These are phyloP conservation scores for Misgurnus anguillicaudatus DNA, from an alignment of 2,113 vertebrate species.

Conservation along the genomic window DNA sequence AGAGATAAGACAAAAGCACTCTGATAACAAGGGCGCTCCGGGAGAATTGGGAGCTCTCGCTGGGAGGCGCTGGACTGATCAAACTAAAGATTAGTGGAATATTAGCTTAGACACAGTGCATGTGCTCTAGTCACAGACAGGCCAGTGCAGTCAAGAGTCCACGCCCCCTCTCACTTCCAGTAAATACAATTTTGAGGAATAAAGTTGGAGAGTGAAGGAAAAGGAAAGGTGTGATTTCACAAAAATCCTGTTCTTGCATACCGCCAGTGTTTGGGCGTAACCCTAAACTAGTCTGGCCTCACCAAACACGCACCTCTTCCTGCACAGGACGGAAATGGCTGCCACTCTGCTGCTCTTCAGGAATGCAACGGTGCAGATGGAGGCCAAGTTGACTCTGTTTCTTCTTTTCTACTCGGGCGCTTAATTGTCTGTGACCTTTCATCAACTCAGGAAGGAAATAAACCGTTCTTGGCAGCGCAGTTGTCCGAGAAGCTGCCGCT, in stretches of 20 bases:
- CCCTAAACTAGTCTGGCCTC: conserved; percentile 34
- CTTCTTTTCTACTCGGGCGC: conserved; percentile 20
- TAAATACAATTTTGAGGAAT: conserved; percentile 5
- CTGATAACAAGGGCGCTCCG: conserved; percentile 22
- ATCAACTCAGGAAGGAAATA: conserved; percentile 45
- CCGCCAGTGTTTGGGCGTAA: conserved; percentile 40
- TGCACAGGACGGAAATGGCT: conserved; percentile 38
- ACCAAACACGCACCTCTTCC: not conserved
- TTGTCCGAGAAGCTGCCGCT: conserved; percentile 39
- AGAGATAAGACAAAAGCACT: conserved; percentile 42
- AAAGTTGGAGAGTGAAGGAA: not conserved
- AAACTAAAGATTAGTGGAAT: conserved; percentile 37
- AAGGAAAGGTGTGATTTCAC: conserved; percentile 45
- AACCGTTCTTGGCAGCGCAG: conserved; percentile 43
- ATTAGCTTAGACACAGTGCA: conserved; percentile 28
- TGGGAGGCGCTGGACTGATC: conserved; percentile 37
- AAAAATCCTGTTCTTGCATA: conserved; percentile 23
- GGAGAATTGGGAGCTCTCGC: conserved; percentile 34
- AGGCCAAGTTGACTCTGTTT: not conserved
- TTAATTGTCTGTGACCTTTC: conserved; percentile 53
- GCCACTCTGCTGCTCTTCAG: conserved; percentile 40
- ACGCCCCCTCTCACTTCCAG: not conserved
- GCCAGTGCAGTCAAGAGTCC: conserved; percentile 3
- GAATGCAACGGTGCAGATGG: conserved; percentile 37
- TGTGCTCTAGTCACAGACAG: conserved; percentile 19